These are phyloP conservation scores for Amia ocellicauda DNA, from an alignment of 2,113 vertebrate genomes.

Conservation along the genomic window DNA sequence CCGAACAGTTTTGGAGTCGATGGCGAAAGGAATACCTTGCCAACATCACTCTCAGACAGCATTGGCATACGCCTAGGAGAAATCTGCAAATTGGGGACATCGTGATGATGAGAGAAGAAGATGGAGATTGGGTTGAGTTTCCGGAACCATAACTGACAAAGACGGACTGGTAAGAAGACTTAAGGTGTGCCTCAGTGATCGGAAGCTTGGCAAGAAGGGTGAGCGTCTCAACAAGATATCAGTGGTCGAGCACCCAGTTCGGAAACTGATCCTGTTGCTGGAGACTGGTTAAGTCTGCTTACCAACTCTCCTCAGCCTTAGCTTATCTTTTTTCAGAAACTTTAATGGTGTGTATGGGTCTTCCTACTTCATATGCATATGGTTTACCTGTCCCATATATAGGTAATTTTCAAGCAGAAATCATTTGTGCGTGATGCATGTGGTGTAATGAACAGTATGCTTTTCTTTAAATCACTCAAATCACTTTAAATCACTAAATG, in stretches of 20 bases:
- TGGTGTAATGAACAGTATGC: too few relatives aligned
- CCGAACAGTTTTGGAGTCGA: conserved; percentile 19
- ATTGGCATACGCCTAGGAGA: conserved; percentile 6
- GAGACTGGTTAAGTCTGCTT: neutral
- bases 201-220: conserved; percentile 6
- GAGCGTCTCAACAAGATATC: neutral
- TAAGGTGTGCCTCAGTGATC: conserved; percentile 11
- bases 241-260: neutral
- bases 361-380: too few relatives aligned
- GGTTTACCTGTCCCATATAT: too few relatives aligned
- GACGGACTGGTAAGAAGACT: conserved; percentile 16
- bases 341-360: too few relatives aligned
- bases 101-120: conserved; percentile 17
- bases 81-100: neutral
- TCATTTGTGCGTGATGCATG: too few relatives aligned
- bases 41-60: too few relatives aligned
- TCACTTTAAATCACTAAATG: too few relatives aligned
- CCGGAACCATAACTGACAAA: conserved; percentile 9
- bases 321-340: too few relatives aligned
- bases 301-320: too few relatives aligned
- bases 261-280: conserved; percentile 7
- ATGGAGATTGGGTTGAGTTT: conserved; percentile 14
- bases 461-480: too few relatives aligned
- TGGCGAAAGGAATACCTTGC: conserved; percentile 18
- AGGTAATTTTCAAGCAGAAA: too few relatives aligned